These are phyloP conservation scores for Lepeophtheirus salmonis DNA, from an alignment of 1,140 invertebrate genomes.

Conservation along the genomic window DNA sequence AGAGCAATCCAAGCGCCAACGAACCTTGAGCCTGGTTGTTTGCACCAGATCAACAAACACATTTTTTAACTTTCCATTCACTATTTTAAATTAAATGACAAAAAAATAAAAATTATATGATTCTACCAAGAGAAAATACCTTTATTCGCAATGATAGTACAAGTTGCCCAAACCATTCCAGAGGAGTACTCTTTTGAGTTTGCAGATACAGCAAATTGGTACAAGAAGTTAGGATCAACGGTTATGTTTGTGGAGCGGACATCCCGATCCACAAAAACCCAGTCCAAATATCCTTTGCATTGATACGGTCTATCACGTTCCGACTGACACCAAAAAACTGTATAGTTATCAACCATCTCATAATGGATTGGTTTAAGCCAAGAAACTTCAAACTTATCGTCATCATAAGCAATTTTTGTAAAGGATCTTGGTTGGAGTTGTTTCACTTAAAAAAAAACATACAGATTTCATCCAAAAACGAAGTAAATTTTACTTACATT, in stretches of 20 bases:
- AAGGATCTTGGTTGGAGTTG: slow-evolving; percentile 33
- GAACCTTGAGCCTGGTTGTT: slow-evolving; percentile 38
- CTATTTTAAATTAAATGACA: no score
- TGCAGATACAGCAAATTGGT: slow-evolving; percentile 49
- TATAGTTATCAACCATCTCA: slow-evolving; percentile 32
- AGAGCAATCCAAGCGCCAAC: slow-evolving; percentile 48
- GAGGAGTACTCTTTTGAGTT: slow-evolving; percentile 42
- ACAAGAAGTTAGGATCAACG: slow-evolving; percentile 31
- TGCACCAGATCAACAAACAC: slow-evolving; percentile 38
- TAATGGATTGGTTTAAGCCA: slow-evolving; percentile 37
- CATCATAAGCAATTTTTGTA: slow-evolving; percentile 44
- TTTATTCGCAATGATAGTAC: slow-evolving; percentile 47
- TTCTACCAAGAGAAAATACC: no score
- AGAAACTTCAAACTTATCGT: slow-evolving; percentile 44
- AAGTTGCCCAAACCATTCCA: slow-evolving; percentile 54
- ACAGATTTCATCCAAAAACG: slow-evolving; percentile 4
- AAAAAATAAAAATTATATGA: no score
- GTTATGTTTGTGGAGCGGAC: slow-evolving; percentile 33
- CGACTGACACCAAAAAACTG: slow-evolving; percentile 47
- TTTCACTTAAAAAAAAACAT: slow-evolving; percentile 9
- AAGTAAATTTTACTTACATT: slow-evolving; percentile 31
- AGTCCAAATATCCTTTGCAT: slow-evolving; percentile 38
- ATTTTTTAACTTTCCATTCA: slow-evolving; percentile 40
- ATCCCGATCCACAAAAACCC: slow-evolving; percentile 32
- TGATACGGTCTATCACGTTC: slow-evolving; percentile 37